A percentile compares a stretch with the other conserved stretches of the same genome.
These are phyloP conservation scores for Trididemnum clinides DNA, from an alignment of 23 tunicate genomes.

Conservation along the genomic window DNA sequence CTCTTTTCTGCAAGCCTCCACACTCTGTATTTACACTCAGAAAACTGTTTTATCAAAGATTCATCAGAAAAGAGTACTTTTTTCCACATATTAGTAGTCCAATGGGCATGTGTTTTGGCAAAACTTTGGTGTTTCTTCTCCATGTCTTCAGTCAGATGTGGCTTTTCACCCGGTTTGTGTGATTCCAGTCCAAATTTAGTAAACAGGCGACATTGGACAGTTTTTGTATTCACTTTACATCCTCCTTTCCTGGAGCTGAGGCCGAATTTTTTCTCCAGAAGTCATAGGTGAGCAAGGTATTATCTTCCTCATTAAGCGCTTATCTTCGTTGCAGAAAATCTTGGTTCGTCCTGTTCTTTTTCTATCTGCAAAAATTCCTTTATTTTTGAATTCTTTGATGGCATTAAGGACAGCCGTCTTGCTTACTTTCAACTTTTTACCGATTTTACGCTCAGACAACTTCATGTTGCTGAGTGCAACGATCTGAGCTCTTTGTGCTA, in stretches of 20 bases:
- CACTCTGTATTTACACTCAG: slow-evolving; percentile 1
- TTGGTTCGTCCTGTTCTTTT: no score
- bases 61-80: no score
- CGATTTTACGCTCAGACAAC: not conserved
- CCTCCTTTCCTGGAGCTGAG: not conserved
- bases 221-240: not conserved
- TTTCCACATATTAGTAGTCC: no score
- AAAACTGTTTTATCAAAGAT: not conserved
- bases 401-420: not conserved
- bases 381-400: not conserved
- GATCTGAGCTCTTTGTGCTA: not conserved
- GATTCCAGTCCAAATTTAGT: not conserved
- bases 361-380: not conserved
- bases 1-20: slow-evolving; percentile 2
- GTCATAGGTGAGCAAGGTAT: not conserved
- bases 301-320: not conserved
- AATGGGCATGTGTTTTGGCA: not conserved
- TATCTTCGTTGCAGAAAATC: not conserved
- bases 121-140: not conserved
- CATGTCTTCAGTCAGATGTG: not conserved
- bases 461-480: not conserved
- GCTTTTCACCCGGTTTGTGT: not conserved
- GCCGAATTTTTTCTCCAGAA: not conserved
- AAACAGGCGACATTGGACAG: not conserved
- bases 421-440: not conserved